Evolutionary conservation across 1,140 invertebrate genomes (phyloP).

Genomic region (Drosophila repleta): DNA sequence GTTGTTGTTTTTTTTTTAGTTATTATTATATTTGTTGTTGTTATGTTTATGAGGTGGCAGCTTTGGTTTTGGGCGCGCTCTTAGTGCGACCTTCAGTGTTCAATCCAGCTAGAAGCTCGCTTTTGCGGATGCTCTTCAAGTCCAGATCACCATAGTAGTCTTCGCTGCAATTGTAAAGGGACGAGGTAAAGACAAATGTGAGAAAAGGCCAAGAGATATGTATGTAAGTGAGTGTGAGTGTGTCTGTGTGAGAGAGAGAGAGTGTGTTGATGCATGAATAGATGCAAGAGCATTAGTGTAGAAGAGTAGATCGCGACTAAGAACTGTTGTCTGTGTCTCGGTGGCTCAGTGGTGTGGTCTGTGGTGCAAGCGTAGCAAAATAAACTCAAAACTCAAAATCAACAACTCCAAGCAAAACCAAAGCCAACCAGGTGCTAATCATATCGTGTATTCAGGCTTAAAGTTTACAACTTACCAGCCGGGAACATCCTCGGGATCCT

Average conservation of each 20-base stretch:
- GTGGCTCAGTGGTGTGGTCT: conserved; percentile 10
- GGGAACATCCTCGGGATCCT: conserved; percentile 96
- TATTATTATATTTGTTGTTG: conserved; percentile 40
- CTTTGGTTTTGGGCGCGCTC: conserved; percentile 80
- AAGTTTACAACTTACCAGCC: conserved; percentile 91
- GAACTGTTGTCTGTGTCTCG: conserved; percentile 8
- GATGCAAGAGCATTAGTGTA: conserved; percentile 3
- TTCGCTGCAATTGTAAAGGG: conserved; percentile 89
- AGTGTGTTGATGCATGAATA: conserved; percentile 1
- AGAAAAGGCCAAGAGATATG: conserved; percentile 75
- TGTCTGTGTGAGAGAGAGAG: conserved; percentile 1
- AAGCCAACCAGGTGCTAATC: conserved; percentile 53
- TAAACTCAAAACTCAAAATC: conserved; percentile 20
- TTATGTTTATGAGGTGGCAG: conserved; percentile 83
- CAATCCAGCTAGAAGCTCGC: conserved; percentile 92
- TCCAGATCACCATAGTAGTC: conserved; percentile 98
- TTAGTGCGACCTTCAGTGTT: conserved; percentile 86
- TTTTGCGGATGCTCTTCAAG: conserved; percentile 96
- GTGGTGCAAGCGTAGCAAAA: conserved; percentile 57
- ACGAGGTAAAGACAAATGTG: conserved; percentile 80
- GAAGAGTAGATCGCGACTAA: conserved; percentile 2
- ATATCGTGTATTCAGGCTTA: conserved; percentile 20
- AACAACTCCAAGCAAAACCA: conserved; percentile 48
- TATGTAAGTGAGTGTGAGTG: conserved; percentile 29
- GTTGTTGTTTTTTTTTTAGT: conserved; percentile 25